Conservation (phyloP, 2,797 vertebrate species). For the Austrolebias charrua region DNA sequence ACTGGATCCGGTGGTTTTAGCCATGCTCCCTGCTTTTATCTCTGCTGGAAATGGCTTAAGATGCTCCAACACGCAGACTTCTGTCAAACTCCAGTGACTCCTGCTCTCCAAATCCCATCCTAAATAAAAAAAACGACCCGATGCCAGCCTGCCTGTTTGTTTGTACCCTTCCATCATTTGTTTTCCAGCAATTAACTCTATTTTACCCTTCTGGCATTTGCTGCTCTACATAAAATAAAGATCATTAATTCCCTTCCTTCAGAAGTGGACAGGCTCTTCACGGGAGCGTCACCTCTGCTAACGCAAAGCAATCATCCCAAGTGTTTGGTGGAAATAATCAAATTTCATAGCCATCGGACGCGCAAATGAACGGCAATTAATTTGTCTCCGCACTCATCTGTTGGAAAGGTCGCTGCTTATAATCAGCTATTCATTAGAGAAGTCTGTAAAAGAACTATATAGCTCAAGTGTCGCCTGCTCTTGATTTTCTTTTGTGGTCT, state of each 20-base stretch:
- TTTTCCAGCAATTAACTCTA: conserved; percentile 78
- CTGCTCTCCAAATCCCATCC: conserved; percentile 56
- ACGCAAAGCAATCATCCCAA: conserved; percentile 58
- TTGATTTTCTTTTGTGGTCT: conserved; percentile 57
- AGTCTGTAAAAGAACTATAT: conserved; percentile 67
- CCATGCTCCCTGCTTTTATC: conserved; percentile 28
- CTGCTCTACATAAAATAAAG: conserved; percentile 79
- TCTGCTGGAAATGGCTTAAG: conserved; percentile 52
- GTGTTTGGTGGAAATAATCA: conserved; percentile 64
- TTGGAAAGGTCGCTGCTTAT: conserved; percentile 70
- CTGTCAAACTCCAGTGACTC: conserved; percentile 52
- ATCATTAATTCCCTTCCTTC: conserved; percentile 69
- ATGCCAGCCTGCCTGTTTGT: conserved; percentile 64
- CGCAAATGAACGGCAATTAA: conserved; percentile 70
- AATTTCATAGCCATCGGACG: conserved; percentile 63
- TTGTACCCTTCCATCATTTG: conserved; percentile 60
- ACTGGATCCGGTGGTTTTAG: conserved; percentile 46
- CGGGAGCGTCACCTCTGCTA: conserved; percentile 60
- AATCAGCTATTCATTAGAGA: conserved; percentile 72
- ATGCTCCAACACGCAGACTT: conserved; percentile 54
- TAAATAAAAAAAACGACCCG: conserved; percentile 49
- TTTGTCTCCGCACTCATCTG: conserved; percentile 50
- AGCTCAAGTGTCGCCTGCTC: conserved; percentile 60
- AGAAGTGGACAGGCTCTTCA: conserved; percentile 48
- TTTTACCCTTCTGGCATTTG: conserved; percentile 76